Conservation (phyloP, 2,113 vertebrate genomes). For the Heliornis fulica region DNA sequence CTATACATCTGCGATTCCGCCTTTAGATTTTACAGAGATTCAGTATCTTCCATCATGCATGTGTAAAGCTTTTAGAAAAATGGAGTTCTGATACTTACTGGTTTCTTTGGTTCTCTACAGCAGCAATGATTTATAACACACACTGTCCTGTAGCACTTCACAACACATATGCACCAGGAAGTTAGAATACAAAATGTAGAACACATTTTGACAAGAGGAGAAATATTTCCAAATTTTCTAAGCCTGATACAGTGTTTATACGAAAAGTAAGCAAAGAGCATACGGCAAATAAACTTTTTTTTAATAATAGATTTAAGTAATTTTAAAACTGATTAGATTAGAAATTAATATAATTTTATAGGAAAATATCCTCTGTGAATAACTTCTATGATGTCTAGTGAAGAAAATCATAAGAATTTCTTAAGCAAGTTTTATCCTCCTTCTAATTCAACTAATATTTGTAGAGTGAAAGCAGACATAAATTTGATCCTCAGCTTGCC, state of each 20-base stretch:
- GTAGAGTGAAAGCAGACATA: neutral
- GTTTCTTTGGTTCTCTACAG: neutral
- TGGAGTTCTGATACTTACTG: neutral
- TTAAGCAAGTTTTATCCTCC: accelerated
- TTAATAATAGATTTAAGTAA: neutral
- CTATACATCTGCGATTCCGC: accelerated
- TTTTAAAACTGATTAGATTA: neutral
- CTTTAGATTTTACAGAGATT: neutral
- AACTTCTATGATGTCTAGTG: accelerated
- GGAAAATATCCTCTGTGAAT: neutral
- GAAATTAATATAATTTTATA: neutral
- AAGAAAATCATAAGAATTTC: neutral
- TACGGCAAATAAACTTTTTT: accelerated
- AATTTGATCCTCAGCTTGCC: neutral
- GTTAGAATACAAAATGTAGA: neutral
- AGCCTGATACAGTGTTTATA: neutral
- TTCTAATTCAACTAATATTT: neutral
- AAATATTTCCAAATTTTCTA: neutral
- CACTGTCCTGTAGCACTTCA: neutral
- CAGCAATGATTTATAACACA: neutral
- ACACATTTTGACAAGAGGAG: neutral
- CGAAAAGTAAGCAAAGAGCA: neutral
- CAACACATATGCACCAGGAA: neutral
- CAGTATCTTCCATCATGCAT: neutral
- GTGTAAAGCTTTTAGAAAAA: neutral